Conservation (phyloP, 2,113 vertebrate genomes). For the Gambusia affinis region DNA sequence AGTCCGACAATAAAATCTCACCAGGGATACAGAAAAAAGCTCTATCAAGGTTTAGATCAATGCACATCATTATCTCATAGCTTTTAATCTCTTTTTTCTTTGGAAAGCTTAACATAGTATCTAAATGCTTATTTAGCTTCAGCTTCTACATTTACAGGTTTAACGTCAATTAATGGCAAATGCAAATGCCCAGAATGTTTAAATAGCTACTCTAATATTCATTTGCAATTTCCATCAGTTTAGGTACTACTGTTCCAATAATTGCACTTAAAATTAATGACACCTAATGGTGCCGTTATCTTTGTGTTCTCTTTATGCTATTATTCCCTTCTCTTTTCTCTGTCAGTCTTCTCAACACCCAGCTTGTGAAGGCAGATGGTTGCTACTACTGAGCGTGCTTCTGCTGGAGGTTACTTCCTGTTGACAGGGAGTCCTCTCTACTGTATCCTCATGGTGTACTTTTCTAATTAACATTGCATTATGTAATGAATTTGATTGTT, state of each 20-base stretch:
- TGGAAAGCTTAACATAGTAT: constrained; percentile 29
- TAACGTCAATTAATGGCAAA: background rate
- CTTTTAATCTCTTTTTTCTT: constrained; percentile 42
- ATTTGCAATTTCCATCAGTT: background rate
- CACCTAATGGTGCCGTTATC: background rate
- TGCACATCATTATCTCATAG: constrained; percentile 35
- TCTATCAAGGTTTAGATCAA: constrained; percentile 58
- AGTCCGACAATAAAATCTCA: constrained; percentile 40
- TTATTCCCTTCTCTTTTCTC: background rate
- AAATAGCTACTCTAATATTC: background rate
- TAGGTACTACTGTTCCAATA: background rate
- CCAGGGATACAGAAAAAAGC: constrained; percentile 10
- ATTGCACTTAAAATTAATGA: background rate
- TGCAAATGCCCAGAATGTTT: background rate
- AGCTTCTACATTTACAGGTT: constrained; percentile 19
- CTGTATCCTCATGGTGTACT: background rate
- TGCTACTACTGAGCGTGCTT: background rate
- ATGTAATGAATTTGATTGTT: too few relatives aligned
- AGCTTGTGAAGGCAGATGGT: background rate
- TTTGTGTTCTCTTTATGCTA: background rate
- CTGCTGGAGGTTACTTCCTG: background rate
- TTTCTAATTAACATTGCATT: background rate
- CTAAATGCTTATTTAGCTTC: background rate
- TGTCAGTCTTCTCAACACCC: background rate
- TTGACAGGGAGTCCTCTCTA: background rate